phyloP scores from a whole-genome alignment of 2,888 invertebrate genomes.

The Caenorhabditis macrosperma region DNA sequence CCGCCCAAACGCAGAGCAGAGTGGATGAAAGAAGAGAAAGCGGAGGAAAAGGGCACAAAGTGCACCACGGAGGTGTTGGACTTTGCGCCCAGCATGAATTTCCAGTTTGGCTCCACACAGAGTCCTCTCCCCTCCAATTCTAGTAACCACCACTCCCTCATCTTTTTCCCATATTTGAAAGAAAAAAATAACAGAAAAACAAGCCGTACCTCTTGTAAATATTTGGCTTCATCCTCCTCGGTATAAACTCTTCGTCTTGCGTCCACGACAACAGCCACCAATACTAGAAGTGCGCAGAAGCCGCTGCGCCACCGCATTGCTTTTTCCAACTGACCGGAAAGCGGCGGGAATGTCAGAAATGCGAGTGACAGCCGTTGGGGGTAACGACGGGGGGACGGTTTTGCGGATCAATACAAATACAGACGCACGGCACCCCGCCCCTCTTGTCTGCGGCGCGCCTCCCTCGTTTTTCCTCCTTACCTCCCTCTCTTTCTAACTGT shows the following conservation, averaged over 20 bases:
- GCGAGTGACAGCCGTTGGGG: no score
- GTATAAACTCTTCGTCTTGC: slow-evolving; percentile 20
- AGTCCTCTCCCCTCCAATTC: no score
- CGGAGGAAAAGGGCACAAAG: not conserved
- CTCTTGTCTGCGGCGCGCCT: slow-evolving; percentile 21
- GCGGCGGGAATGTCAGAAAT: slow-evolving; percentile 31
- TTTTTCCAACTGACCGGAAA: not conserved
- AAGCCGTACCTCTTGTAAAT: slow-evolving; percentile 39
- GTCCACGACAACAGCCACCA: not conserved
- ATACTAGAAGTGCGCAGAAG: not conserved
- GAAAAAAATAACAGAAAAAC: not conserved
- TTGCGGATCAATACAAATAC: slow-evolving; percentile 51
- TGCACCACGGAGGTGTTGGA: not conserved
- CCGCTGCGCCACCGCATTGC: not conserved
- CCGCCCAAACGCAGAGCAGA: not conserved
- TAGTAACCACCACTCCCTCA: no score
- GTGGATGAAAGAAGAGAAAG: not conserved
- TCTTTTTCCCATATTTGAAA: no score
- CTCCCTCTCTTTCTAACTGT: slow-evolving; percentile 27
- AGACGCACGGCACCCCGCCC: slow-evolving; percentile 52
- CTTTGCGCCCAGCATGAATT: no score
- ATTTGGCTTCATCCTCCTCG: slow-evolving; percentile 47
- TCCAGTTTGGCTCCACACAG: no score
- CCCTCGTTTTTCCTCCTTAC: slow-evolving; percentile 44
- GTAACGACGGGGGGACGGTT: slow-evolving; percentile 11